Evolutionary conservation across 2,113 vertebrate species (phyloP), one percentile per base, ranked within the genome.

Genomic region (Litocranius walleri): DNA sequence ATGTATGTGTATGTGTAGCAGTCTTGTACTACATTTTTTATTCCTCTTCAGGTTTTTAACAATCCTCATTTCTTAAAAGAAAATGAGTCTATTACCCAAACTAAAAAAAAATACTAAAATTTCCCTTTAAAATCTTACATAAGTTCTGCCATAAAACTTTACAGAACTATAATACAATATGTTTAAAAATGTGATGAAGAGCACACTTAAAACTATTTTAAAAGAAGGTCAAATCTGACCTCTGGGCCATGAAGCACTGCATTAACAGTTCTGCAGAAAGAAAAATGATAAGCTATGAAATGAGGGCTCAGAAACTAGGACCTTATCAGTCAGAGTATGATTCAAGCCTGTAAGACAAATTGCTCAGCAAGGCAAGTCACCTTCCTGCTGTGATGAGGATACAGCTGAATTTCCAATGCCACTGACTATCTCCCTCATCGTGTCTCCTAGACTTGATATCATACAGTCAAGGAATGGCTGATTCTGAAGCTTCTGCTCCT

Each of bases 331-430:
- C 97, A 98, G 98, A 98, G 97, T 98, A 98, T 97, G 98, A 99
- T 98, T 99, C 98, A 98, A 98, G 99, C 99, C 99, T 99, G 98
- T 99, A 99, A 99, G 99, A 99, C 98, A 99, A 99, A 99, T 98
- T 99, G 99, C 98, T 99, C 98, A 98, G 99, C 98, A 98, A 99
- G 98, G 97, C 98, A 99, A 99, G 99, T 99, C 99, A 99, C 99
- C 98, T 99, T 99, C 99, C 99, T 0, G 98, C 99, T 99, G 98
- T 98, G 99, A 98, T 94, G 98, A 98, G 98, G 98, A 99, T 99
- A 98, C 61, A 98, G 98, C 97, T 98, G 98, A 98, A 99, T 99
- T 99, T 99, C 98, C 98, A 99, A 98, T 99, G 98, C 98, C 96
- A 97, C 96, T 97, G 97, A 98, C 98, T 99, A 98, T 99, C 99